These are phyloP conservation scores for Antitype chi DNA, from an alignment of 2,888 invertebrate species.

Conservation along the genomic window DNA sequence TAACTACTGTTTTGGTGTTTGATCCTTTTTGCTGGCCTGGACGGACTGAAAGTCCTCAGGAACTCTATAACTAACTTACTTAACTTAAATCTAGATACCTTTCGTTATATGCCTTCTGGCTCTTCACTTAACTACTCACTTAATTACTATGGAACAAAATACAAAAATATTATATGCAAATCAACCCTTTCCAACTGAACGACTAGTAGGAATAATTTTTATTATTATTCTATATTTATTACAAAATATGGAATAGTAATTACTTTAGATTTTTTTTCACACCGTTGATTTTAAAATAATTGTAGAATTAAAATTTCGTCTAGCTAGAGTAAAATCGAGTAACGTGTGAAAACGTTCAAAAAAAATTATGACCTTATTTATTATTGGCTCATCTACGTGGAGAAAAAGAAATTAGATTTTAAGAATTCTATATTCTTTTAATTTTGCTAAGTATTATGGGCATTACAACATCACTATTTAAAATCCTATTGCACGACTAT, in stretches of 20 bases:
- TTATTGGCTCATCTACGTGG: neutral
- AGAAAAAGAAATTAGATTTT: neutral
- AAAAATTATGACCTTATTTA: neutral
- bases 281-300: neutral
- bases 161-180: neutral
- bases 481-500: neutral
- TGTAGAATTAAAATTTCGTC: neutral
- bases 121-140: conserved; percentile 15
- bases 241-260: neutral
- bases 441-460: neutral
- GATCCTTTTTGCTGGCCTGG: conserved; percentile 87
- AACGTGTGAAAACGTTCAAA: neutral
- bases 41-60: conserved; percentile 88
- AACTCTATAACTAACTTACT: conserved; percentile 81
- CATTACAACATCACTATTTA: neutral
- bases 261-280: neutral
- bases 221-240: neutral
- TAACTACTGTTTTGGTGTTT: conserved; percentile 90
- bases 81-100: conserved; percentile 53
- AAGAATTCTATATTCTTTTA: neutral
- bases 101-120: conserved; percentile 2
- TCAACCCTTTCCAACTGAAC: neutral
- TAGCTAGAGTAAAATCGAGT: neutral
- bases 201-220: neutral
- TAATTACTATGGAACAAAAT: conserved; percentile 15